Evolutionary conservation across 2,888 invertebrate species (phyloP), one percentile per base, ranked within the genome.

Genomic region (Athalia rosae): DNA sequence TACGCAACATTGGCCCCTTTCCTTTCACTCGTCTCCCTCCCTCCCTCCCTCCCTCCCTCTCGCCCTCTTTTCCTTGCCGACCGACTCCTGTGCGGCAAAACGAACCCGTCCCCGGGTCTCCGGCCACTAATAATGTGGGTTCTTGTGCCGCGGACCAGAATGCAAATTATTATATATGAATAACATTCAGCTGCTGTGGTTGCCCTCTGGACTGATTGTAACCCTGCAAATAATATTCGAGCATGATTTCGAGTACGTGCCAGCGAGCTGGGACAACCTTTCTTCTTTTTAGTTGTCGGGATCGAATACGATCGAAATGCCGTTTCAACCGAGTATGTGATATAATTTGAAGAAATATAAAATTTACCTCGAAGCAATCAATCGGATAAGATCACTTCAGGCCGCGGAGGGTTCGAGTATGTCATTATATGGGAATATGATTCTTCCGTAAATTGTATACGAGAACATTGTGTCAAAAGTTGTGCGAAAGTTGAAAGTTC

Each of bases 161-260:
- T 87, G 88, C 89, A 89, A 89, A 89, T 89, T 87, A 87, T 86
- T 84, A 81, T 81, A 82, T 81, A 80, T 80, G 84, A 84, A 85
- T 83, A 84, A 86, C 84, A 84, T 82, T 74, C 74, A 74, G 74
- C 61, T 74, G 74, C 74, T 74, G 74, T n/a, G 74, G 74, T 69
- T 69, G 13, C 77, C 73, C 61, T 71, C 45, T 62, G 61, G 76
- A 56, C 80, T 81, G 78, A 82, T 82, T 81, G 81, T 80, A 80
- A 78, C 79, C 62, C 78, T 80, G 71, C 73, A 80, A 79, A 83
- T 80, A 81, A 82, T 78, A 74, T 64, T 63, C 76, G 74, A 62
- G 63, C 76, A 66, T 78, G 79, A 81, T 80, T 78, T 76, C 48
- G 63, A 76, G 50, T 53, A 77, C 45, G 74, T 61, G 71, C 71